Conservation (phyloP, 2,113 vertebrate species). For the Crotalus tigris region DNA sequence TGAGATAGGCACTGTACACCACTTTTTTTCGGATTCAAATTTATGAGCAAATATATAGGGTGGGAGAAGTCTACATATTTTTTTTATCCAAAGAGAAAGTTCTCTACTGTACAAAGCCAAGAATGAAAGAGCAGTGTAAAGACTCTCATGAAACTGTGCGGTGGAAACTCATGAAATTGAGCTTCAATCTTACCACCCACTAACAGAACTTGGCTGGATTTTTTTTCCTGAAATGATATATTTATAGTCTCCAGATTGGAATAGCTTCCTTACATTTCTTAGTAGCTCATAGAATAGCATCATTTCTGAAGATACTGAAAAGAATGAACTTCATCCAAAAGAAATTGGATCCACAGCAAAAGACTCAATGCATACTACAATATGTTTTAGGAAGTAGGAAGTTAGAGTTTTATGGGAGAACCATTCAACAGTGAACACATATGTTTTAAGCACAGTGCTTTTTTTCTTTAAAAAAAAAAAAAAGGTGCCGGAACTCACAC, state of each 20-base stretch:
- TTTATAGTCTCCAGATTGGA: slow-evolving; percentile 47
- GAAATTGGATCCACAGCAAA: neutral
- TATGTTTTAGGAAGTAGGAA: neutral
- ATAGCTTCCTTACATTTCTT: slow-evolving; percentile 40
- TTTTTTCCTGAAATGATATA: slow-evolving; percentile 34
- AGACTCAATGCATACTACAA: neutral
- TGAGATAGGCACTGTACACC: slow-evolving; percentile 53
- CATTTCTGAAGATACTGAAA: slow-evolving; percentile 38
- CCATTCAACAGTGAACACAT: neutral
- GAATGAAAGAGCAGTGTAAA: slow-evolving; percentile 58
- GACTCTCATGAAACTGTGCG: slow-evolving; percentile 63
- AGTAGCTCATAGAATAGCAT: slow-evolving; percentile 27
- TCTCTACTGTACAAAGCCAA: slow-evolving; percentile 57
- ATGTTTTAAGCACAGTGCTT: neutral
- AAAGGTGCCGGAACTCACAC: too few species aligned
- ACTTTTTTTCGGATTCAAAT: slow-evolving; percentile 50
- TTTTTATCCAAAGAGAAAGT: slow-evolving; percentile 44
- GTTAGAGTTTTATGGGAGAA: neutral
- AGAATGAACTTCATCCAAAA: slow-evolving; percentile 25
- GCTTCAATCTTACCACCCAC: slow-evolving; percentile 60
- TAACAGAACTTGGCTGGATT: slow-evolving; percentile 54
- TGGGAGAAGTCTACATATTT: slow-evolving; percentile 52
- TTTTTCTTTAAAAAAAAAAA: too few species aligned
- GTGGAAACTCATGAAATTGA: slow-evolving; percentile 56
- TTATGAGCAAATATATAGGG: slow-evolving; percentile 53